Base-by-base conservation (phyloP, 1,140 invertebrate genomes). In the Aplysia californica region DNA sequence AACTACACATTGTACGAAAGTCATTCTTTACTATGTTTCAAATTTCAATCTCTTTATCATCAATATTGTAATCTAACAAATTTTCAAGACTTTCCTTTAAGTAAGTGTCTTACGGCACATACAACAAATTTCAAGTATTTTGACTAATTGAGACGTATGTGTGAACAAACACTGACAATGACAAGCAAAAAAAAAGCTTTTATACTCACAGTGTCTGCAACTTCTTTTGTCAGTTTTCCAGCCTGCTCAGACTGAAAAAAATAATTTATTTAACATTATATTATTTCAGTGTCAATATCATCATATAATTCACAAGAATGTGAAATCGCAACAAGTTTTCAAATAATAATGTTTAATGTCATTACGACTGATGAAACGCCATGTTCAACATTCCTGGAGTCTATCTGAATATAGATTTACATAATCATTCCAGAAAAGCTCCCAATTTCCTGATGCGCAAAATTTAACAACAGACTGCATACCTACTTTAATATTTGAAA, bases 151-250 rank as follows among this genome's bases (percentile, higher is more conserved):
- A 50, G n/a, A 50, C n/a, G 44, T 50, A 50, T 50, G 35, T 15
- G 6, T 33, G 36, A 33, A 67, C 3, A 3, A 71, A 71, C 31
- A 71, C 61, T 4, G 23, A 26, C 61, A 65, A 6, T 65, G 23
- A 29, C n/a, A 6, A 21, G 4, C 23, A 65, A 65, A 29, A 5
- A 65, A 23, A 35, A 10, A 65, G 35, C 10, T 21, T 10, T 4
- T 29, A 33, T 86, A 69, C 89, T 88, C 80, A 94, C 93, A 76
- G 91, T 91, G 78, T 93, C 93, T 0, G 96, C 95, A 50, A 97
- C 91, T 84, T 92, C 91, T 87, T 93, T 93, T 56, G 93, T 91
- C 71, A 97, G 89, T 87, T 93, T 93, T 21, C 96, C 96, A 75
- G 94, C 94, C 88, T 95, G 94, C 87, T 97, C 95, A 33, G 97